These are phyloP conservation scores for Lithophane leautieri DNA, from an alignment of 2,888 invertebrate genomes.

Conservation along the genomic window DNA sequence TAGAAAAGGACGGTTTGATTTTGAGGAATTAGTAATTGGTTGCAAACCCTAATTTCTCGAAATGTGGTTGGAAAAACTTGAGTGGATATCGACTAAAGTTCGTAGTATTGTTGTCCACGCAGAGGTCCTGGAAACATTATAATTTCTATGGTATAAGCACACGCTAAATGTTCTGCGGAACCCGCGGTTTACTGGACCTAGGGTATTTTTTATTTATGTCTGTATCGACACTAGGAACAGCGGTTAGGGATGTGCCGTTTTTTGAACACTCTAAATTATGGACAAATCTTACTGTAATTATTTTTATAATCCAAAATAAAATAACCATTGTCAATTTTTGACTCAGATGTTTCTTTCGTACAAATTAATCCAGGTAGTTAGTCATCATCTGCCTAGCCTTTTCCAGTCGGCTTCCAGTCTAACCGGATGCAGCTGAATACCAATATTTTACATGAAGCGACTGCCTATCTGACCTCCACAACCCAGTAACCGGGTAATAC, in stretches of 20 bases:
- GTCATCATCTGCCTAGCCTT: too few species aligned
- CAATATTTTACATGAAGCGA: too few species aligned
- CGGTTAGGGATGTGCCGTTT: constrained; percentile 48
- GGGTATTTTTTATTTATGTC: constrained; percentile 48
- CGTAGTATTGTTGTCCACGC: constrained; percentile 66
- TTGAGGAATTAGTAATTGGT: constrained; percentile 66
- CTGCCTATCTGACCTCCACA: too few species aligned
- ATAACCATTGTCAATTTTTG: background rate
- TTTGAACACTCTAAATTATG: background rate
- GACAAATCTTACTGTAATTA: background rate
- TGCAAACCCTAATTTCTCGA: constrained; percentile 57
- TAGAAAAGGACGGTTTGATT: constrained; percentile 52
- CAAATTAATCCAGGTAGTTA: too few species aligned
- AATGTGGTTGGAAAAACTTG: constrained; percentile 54
- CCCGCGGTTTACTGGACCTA: constrained; percentile 36
- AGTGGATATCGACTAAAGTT: constrained; percentile 61
- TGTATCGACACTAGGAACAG: constrained; percentile 22
- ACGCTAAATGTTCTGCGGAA: constrained; percentile 64
- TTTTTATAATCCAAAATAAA: background rate
- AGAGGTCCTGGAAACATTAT: constrained; percentile 68
- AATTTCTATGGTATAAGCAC: constrained; percentile 66
- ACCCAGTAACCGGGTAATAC: too few species aligned
- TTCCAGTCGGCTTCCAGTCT: too few species aligned
- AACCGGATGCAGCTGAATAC: too few species aligned
- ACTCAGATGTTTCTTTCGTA: background rate